Evolutionary conservation across 2,888 invertebrate genomes (phyloP).

Genomic region (Tupiocoris notatus): DNA sequence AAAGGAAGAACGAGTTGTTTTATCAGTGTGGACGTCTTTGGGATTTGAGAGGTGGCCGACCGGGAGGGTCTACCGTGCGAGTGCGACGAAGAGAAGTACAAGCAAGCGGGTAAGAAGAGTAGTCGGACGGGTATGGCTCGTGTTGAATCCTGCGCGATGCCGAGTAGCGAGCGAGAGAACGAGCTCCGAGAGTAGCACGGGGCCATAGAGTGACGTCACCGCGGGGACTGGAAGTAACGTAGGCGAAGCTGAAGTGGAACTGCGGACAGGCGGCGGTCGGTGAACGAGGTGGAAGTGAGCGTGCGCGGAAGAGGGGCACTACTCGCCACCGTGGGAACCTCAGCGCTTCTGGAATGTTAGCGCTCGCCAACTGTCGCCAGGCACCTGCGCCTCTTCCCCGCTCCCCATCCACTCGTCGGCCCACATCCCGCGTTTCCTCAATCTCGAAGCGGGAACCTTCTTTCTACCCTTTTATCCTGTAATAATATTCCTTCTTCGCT

Average conservation of each 20-base stretch:
- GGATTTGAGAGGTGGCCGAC: neutral
- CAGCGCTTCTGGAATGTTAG: constrained; percentile 39
- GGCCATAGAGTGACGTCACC: constrained; percentile 37
- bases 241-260: neutral
- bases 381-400: constrained; percentile 30
- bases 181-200: constrained; percentile 40
- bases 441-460: neutral
- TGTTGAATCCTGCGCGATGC: constrained; percentile 18
- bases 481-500: neutral
- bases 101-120: constrained; percentile 24
- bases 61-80: constrained; percentile 3
- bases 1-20: no score
- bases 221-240: constrained; percentile 15
- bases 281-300: constrained; percentile 32
- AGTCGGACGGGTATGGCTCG: constrained; percentile 37
- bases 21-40: no score
- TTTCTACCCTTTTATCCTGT: neutral
- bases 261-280: neutral
- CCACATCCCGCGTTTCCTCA: neutral
- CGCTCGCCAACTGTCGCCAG: constrained; percentile 44
- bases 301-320: constrained; percentile 16
- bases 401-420: neutral
- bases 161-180: no score
- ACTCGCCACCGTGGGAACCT: constrained; percentile 44
- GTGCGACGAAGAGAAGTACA: neutral